Conservation (phyloP, 2,888 invertebrate species). For the Rugalucina vietnamica region DNA sequence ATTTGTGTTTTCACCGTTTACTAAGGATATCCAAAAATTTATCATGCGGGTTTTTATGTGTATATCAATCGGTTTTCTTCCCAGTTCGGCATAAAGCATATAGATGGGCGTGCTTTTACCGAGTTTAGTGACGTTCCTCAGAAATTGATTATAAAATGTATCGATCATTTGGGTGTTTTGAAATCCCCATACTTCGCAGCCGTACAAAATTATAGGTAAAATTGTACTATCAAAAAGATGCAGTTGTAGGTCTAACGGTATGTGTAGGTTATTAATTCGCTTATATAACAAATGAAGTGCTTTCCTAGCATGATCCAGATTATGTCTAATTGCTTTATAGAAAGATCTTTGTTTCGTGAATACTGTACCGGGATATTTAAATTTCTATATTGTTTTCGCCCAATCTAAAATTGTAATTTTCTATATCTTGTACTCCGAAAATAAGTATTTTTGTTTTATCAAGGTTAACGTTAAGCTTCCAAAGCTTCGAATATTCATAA, state of each 20-base stretch:
- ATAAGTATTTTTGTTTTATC: not conserved
- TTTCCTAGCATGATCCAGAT: not conserved
- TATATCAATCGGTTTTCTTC: not conserved
- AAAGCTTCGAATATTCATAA: not conserved
- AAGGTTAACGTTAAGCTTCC: not conserved
- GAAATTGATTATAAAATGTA: no score
- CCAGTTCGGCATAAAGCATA: not conserved
- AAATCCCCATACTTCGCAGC: not conserved
- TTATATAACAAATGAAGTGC: not conserved
- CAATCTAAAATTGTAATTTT: not conserved
- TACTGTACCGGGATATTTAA: not conserved
- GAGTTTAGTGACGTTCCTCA: not conserved
- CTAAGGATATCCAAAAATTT: not conserved
- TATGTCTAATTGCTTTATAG: not conserved
- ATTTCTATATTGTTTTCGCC: not conserved
- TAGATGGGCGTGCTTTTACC: not conserved
- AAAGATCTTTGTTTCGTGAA: not conserved
- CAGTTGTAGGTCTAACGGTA: not conserved
- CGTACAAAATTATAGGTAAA: not conserved
- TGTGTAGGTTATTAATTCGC: not conserved
- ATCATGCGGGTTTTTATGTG: not conserved
- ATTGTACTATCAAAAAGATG: not conserved
- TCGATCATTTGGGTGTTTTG: not conserved
- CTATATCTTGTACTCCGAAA: not conserved
- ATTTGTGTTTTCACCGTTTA: not conserved